Evolutionary conservation across 2,888 invertebrate species (phyloP).

Genomic region (Electrophaes corylata): DNA sequence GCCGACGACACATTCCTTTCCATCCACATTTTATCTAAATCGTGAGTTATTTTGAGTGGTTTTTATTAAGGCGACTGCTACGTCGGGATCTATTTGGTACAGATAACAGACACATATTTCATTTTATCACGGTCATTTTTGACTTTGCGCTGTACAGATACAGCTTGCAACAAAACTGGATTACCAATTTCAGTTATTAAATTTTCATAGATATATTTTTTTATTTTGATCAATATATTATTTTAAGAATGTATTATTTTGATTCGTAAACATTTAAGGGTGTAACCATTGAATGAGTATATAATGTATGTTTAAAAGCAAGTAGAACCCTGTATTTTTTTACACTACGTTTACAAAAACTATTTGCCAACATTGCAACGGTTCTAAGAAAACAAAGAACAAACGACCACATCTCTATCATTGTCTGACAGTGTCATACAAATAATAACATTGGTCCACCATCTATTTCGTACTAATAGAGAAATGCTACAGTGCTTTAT

Average conservation of each 20-base stretch:
- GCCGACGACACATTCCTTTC: constrained; percentile 47
- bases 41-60: constrained; percentile 48
- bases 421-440: constrained; percentile 13
- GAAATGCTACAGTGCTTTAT: constrained; percentile 53
- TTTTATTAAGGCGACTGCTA: constrained; percentile 6
- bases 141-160: no score
- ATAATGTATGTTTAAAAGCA: not conserved
- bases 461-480: constrained; percentile 1
- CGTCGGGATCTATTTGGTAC: not conserved
- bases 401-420: constrained; percentile 31
- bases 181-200: no score
- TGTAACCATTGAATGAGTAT: no score
- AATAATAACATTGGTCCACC: not conserved
- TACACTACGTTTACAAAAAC: not conserved
- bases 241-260: no score
- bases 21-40: constrained; percentile 56
- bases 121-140: not conserved
- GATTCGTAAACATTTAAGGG: no score
- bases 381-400: constrained; percentile 46
- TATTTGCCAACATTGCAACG: constrained; percentile 27
- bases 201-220: not conserved
- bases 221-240: no score
- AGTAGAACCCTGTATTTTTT: not conserved
- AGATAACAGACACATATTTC: not conserved
- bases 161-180: no score